phyloP scores from a whole-genome alignment of 2,113 vertebrate genomes.

The Tricholaema leucomelas region DNA sequence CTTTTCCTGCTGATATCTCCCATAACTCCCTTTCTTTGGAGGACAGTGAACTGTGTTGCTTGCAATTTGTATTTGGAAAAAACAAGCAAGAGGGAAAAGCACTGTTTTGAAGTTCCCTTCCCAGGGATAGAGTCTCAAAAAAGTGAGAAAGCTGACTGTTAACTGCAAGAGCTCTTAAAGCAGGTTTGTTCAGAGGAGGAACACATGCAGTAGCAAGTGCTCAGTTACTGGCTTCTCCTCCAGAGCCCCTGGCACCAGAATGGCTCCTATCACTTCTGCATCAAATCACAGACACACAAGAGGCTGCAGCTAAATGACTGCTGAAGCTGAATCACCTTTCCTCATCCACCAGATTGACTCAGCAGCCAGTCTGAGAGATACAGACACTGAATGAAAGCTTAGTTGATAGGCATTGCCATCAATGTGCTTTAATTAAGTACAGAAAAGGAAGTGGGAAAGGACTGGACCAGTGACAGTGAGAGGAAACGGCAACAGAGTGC shows the following conservation, averaged over 20 bases:
- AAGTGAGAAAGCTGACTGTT: neutral
- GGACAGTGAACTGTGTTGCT: constrained; percentile 37
- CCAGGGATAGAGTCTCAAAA: neutral
- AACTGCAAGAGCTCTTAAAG: neutral
- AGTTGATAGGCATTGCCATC: neutral
- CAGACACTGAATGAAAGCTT: rapidly evolving
- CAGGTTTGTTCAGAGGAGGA: neutral
- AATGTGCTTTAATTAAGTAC: neutral
- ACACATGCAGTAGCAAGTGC: rapidly evolving
- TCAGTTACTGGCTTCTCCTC: neutral
- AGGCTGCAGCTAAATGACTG: neutral
- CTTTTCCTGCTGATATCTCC: no score
- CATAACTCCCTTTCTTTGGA: neutral
- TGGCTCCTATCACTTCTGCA: neutral
- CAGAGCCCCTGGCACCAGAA: neutral
- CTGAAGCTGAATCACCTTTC: neutral
- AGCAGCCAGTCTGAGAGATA: neutral
- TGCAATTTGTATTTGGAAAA: neutral
- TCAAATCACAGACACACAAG: rapidly evolving
- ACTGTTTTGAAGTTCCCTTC: constrained; percentile 46
- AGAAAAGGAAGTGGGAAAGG: neutral
- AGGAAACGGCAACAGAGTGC: neutral
- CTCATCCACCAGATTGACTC: neutral
- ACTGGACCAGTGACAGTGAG: neutral
- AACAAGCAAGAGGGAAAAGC: neutral